Base-by-base conservation (phyloP, 2,797 vertebrate species). In the Momotus momota region DNA sequence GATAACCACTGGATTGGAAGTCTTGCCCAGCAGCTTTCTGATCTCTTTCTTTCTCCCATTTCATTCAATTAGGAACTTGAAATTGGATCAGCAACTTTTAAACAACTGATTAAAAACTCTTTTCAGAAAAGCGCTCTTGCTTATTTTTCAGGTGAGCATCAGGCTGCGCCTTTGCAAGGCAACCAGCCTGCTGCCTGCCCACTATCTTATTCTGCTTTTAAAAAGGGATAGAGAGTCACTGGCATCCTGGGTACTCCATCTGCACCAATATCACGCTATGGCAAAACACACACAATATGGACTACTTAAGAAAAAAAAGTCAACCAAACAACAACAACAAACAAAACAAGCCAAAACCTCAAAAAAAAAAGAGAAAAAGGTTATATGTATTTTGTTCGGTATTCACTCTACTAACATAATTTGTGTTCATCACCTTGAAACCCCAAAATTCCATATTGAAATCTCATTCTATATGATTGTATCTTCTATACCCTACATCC, bases 51-150 rank as follows among this genome's bases (percentile, higher is more conserved):
- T 62, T 38, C 9, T 31, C n/a, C 46, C 14, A 51, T 66, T 83
- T 67, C 29, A 55, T 77, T 88, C 91, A 57, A 88, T 87, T 78
- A 86, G 71, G 48, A 71, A 65, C 41, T 66, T 82, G 69, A 96
- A 95, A 97, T 31, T 45, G 75, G 70, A 95, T 86, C 74, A 72
- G 43, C 62, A 81, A 82, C 60, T 95, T 94, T 90, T 79, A 82
- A 93, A 90, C 27, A 90, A 69, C 62, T 84, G 62, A 93, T 88
- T 82, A 91, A 86, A 92, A 94, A 51, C 22, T 19, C n/a, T 73
- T 61, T 75, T 92, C 85, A 88, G 69, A 69, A 33, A 91, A 79
- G 70, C 14, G 52, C 83, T 27, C 65, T 60, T 86, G 20, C 11
- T 35, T 58, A 52, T 71, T 91, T 94, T 89, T 92, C 55, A 83